Evolutionary conservation across 2,113 vertebrate genomes (phyloP).

Genomic region (Notothenia coriiceps): DNA sequence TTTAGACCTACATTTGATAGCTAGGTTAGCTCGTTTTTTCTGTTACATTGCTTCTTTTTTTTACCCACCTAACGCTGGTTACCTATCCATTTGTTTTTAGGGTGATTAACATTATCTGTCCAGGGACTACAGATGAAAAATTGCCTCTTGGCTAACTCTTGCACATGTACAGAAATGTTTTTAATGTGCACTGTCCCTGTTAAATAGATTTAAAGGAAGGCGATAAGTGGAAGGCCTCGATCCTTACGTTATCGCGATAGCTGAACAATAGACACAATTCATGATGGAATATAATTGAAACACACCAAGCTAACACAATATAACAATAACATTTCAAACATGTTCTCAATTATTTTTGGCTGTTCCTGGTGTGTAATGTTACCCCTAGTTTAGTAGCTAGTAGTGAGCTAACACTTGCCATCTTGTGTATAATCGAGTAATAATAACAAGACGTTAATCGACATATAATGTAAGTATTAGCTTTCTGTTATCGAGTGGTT

Average conservation of each 20-base stretch:
- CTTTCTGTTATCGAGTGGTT: background rate
- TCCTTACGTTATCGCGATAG: slow-evolving; percentile 49
- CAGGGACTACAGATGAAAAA: too few relatives aligned
- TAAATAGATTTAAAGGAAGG: too few relatives aligned
- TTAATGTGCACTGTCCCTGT: too few relatives aligned
- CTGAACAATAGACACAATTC: slow-evolving; percentile 66
- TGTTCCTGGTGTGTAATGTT: slow-evolving; percentile 38
- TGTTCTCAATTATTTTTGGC: background rate
- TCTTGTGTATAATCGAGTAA: background rate
- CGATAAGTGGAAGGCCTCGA: too few relatives aligned
- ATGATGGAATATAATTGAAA: slow-evolving; percentile 1
- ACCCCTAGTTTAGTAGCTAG: slow-evolving; percentile 48
- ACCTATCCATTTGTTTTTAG: too few relatives aligned
- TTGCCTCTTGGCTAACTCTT: too few relatives aligned
- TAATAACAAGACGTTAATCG: background rate
- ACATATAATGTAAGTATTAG: background rate
- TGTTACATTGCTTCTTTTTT: too few relatives aligned
- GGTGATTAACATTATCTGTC: too few relatives aligned
- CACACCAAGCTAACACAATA: accelerated
- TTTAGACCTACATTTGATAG: slow-evolving; percentile 19
- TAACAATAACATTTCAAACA: background rate
- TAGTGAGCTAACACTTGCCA: slow-evolving; percentile 6
- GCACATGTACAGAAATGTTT: too few relatives aligned
- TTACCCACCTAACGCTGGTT: too few relatives aligned
- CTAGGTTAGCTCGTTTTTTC: background rate